Evolutionary conservation across 2,113 vertebrate genomes (phyloP).

Genomic region (Struthio camelus): DNA sequence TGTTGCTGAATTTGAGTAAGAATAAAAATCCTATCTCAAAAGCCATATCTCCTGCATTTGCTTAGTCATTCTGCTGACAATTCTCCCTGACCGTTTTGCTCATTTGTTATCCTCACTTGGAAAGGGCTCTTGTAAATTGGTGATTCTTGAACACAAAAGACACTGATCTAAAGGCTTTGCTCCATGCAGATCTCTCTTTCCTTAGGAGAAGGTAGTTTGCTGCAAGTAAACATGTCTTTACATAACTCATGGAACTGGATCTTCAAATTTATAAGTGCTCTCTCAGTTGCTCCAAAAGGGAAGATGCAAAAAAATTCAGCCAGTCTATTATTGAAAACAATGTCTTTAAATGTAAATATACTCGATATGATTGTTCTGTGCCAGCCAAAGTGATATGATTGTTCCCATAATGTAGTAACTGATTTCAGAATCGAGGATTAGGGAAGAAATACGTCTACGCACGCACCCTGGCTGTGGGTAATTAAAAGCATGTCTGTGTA

Average conservation of each 20-base stretch:
- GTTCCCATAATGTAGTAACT: neutral
- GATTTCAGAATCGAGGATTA: neutral
- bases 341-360: neutral
- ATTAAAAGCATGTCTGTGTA: neutral
- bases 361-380: neutral
- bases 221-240: constrained; percentile 5
- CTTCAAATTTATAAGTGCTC: constrained; percentile 10
- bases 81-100: neutral
- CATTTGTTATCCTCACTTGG: neutral
- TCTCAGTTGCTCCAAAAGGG: constrained; percentile 6
- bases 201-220: constrained; percentile 30
- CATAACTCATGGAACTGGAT: neutral
- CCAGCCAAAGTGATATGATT: neutral
- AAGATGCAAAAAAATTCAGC: neutral
- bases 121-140: neutral
- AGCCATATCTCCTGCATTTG: neutral
- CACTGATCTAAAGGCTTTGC: neutral
- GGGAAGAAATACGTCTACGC: neutral
- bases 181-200: neutral
- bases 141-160: neutral
- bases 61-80: neutral
- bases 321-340: neutral
- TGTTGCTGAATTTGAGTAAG: constrained; percentile 34
- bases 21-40: neutral
- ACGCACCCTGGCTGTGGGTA: neutral